A percentile compares a stretch with the other conserved stretches of the same genome.
Evolutionary conservation across 2,113 vertebrate genomes (phyloP).

Genomic region (Tyto alba): DNA sequence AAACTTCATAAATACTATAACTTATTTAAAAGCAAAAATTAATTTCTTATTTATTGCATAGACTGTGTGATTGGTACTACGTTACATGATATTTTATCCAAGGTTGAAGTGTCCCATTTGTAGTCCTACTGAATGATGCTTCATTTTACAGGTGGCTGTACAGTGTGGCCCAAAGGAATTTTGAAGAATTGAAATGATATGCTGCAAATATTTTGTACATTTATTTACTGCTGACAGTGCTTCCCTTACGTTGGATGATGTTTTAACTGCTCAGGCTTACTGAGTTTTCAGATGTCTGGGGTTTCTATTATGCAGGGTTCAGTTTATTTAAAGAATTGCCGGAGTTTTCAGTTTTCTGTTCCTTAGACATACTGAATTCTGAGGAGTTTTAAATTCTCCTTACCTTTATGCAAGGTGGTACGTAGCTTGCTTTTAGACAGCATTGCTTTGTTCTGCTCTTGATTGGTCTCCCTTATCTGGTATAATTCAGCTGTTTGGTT

Average conservation of each 20-base stretch:
- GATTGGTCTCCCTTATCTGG: neutral
- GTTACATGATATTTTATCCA: neutral
- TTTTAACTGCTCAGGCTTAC: neutral
- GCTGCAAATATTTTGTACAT: neutral
- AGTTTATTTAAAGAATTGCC: neutral
- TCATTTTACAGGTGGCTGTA: neutral
- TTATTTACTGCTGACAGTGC: neutral
- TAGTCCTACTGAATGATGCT: neutral
- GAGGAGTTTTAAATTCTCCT: neutral
- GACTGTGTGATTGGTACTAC: neutral
- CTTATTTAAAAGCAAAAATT: neutral
- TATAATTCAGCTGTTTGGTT: conserved; percentile 4
- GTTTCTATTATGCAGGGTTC: neutral
- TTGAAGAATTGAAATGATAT: neutral
- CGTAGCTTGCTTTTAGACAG: neutral
- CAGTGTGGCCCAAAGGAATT: neutral
- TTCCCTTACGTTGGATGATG: neutral
- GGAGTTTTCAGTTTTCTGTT: neutral
- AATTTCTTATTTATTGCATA: neutral
- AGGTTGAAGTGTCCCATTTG: neutral
- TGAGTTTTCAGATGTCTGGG: neutral
- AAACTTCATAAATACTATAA: neutral
- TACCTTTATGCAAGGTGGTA: neutral
- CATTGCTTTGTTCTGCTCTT: neutral
- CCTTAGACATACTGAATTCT: neutral